Percentiles rank a stretch among this genome's conserved stretches.
These are phyloP conservation scores for Andrena hattorfiana DNA, from an alignment of 2,888 invertebrate genomes.

Conservation along the genomic window DNA sequence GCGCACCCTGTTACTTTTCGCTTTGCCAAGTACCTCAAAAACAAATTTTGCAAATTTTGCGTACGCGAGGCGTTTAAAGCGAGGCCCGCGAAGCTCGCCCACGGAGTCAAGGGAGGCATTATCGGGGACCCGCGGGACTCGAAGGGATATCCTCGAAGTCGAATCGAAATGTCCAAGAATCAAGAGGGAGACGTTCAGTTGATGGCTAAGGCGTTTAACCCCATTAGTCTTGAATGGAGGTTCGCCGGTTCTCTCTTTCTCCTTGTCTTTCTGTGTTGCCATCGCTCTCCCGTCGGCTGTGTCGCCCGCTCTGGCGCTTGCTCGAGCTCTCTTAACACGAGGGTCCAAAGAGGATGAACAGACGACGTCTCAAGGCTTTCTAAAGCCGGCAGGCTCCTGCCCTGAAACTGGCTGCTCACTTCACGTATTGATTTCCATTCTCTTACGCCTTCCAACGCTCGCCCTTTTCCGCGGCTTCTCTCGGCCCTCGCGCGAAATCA, in stretches of 20 bases:
- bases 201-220: slow-evolving; percentile 84
- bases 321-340: slow-evolving; percentile 71
- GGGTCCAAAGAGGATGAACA: slow-evolving; percentile 73
- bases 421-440: slow-evolving; percentile 84
- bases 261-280: slow-evolving; percentile 57
- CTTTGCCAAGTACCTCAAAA: too few relatives aligned
- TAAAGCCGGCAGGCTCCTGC: slow-evolving; percentile 78
- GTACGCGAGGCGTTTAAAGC: background rate
- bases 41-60: too few relatives aligned
- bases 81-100: slow-evolving; percentile 12
- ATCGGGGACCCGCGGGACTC: background rate
- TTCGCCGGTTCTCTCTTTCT: slow-evolving; percentile 63
- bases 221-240: slow-evolving; percentile 83
- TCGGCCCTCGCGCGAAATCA: slow-evolving; percentile 46
- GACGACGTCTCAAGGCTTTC: slow-evolving; percentile 81
- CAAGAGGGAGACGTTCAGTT: slow-evolving; percentile 75
- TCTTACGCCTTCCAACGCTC: slow-evolving; percentile 80
- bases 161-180: slow-evolving; percentile 74
- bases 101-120: background rate
- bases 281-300: slow-evolving; percentile 63
- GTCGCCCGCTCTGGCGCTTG: slow-evolving; percentile 55
- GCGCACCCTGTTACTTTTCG: too few relatives aligned
- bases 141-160: slow-evolving; percentile 49
- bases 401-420: slow-evolving; percentile 81
- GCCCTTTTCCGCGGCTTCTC: slow-evolving; percentile 73